These are phyloP conservation scores for Aspiorhynchus laticeps DNA, from an alignment of 2,113 vertebrate genomes.

Conservation along the genomic window DNA sequence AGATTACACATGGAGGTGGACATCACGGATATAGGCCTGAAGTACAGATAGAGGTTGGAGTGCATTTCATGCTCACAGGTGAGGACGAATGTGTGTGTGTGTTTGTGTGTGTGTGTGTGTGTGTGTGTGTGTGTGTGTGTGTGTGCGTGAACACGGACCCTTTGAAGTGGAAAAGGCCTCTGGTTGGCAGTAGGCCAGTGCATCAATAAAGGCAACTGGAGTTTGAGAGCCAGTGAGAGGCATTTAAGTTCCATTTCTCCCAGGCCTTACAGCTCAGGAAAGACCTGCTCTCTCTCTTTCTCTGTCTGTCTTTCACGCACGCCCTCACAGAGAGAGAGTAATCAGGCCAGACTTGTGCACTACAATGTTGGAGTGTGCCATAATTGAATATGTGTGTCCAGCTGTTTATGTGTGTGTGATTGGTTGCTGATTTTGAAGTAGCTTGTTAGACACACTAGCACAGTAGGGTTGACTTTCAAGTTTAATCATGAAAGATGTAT, in stretches of 20 bases:
- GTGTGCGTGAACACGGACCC: conserved; percentile 44
- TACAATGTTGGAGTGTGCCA: conserved; percentile 36
- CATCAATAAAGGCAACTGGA: conserved; percentile 66
- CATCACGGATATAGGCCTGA: conserved; percentile 33
- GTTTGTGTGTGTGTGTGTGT: conserved; percentile 28
- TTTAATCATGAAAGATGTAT: conserved; percentile 39
- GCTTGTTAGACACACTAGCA: conserved; percentile 37
- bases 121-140: conserved; percentile 31
- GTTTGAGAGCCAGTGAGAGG: conserved; percentile 63
- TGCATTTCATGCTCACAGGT: conserved; percentile 51
- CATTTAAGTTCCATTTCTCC: conserved; percentile 65
- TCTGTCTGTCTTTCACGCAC: conserved; percentile 25
- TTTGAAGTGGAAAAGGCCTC: conserved; percentile 57
- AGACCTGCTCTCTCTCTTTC: conserved; percentile 18
- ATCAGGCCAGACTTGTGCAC: conserved; percentile 46
- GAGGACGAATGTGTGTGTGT: conserved; percentile 19
- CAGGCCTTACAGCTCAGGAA: conserved; percentile 51
- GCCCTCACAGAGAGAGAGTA: conserved; percentile 35
- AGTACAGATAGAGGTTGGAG: conserved; percentile 55
- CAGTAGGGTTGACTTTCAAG: conserved; percentile 39
- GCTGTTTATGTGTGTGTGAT: conserved; percentile 35
- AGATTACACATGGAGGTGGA: conserved; percentile 38
- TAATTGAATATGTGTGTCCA: conserved; percentile 38
- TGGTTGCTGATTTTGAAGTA: conserved; percentile 48
- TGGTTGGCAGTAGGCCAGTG: conserved; percentile 60